Evolutionary conservation across 2,797 vertebrate genomes (phyloP).

Genomic region (Crax fasciolata): DNA sequence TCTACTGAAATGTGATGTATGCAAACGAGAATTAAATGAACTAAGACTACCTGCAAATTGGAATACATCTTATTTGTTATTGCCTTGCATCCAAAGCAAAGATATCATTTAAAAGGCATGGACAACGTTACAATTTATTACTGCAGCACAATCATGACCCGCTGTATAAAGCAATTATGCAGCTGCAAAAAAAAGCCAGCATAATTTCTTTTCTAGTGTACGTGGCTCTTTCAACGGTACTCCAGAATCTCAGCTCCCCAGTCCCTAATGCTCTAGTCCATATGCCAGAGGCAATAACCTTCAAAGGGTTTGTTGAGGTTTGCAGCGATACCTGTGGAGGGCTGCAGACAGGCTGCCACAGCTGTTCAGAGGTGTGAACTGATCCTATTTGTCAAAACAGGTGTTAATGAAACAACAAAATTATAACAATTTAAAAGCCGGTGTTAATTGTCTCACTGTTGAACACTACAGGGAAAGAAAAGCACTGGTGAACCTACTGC

Average conservation of each 20-base stretch:
- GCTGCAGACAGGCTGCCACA: background rate
- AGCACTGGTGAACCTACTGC: background rate
- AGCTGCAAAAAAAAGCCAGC: slow-evolving; percentile 9
- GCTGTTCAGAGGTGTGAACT: background rate
- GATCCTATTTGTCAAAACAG: background rate
- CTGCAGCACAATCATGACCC: background rate
- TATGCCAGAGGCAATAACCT: rapidly evolving
- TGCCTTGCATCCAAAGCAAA: slow-evolving; percentile 18
- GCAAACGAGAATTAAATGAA: slow-evolving; percentile 45
- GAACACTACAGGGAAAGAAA: background rate
- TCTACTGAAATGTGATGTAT: background rate
- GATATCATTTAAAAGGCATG: background rate
- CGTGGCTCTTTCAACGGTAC: background rate
- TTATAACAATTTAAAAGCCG: background rate
- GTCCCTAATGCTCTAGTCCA: background rate
- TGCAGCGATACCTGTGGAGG: background rate
- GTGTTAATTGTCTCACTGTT: background rate
- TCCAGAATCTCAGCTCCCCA: background rate
- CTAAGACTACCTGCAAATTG: slow-evolving; percentile 45
- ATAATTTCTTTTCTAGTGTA: background rate
- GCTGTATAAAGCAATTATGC: background rate
- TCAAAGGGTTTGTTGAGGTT: background rate
- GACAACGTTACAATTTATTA: slow-evolving; percentile 53
- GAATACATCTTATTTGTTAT: slow-evolving; percentile 43
- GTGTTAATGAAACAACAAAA: slow-evolving; percentile 35